Base-by-base conservation (phyloP, 2,113 vertebrate genomes). In the Clarias batrachus region DNA sequence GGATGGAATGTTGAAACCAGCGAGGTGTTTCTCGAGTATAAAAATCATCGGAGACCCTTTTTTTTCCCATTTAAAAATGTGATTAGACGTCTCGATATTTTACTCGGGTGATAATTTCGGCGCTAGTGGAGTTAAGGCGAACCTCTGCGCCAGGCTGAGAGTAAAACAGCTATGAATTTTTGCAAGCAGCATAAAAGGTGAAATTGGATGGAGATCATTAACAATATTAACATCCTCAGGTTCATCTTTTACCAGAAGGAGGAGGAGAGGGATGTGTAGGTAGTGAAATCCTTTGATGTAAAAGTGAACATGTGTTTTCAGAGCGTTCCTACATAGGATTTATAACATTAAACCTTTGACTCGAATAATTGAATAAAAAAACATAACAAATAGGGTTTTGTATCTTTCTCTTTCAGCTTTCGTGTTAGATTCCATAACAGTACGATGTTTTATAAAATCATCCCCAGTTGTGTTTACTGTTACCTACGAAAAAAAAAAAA, bases 271-370 rank as follows among this genome's bases (percentile, higher is more conserved):
- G 41, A 17, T 13, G 9, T 41, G 27, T 16, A 33, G 30, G 27
- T 25, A 33, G 30, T 17, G 63, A 71, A 56, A 71, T 25, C 63
- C 77, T 81, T 81, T 86, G 54, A 73, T 81, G 77, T 81, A 4
- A 59, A 59, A 70, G 59, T 59, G 74, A 60, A 16, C 5, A 11
- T 9, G 41, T 14, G 19, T 41, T 41, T 21, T 10, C 21, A 25
- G 0, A 25, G 11, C 13, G 73, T 52, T 25, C 4, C 73, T 56
- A 27, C 74, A 56, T 52, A 62, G 37, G 60, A 81, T 12, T 57
- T 81, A 66, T 89, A 85, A 91, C 90, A 87, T 85, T 87, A 54
- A 86, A 56, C 83, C 73, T 83, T 41, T 73, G 82, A 84, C 74
- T 84, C 41, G 48, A 41, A 76, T 63, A n/a, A 76, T 77, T 54